A percentile compares a stretch with the other conserved stretches of the same genome.
Evolutionary conservation across 2,888 invertebrate species (phyloP).

Genomic region (Lasioglossum oenotherae): DNA sequence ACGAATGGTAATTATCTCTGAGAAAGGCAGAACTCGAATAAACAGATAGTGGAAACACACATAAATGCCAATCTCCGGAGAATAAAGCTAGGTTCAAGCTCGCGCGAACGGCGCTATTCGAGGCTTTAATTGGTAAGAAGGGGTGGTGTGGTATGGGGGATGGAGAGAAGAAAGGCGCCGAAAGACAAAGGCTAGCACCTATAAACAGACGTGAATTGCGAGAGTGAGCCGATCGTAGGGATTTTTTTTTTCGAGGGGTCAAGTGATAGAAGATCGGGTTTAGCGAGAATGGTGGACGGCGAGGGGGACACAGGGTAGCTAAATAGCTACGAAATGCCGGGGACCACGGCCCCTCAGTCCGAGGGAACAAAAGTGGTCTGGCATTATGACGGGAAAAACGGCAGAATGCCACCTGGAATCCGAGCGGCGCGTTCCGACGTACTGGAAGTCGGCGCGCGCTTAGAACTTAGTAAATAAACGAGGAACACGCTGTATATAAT

Average conservation of each 20-base stretch:
- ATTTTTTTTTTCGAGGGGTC: conserved; percentile 2
- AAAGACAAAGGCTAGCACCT: conserved; percentile 24
- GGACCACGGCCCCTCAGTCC: conserved; percentile 30
- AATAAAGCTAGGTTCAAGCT: background rate
- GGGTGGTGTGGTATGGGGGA: background rate
- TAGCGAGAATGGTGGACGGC: background rate
- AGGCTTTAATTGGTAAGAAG: conserved; percentile 51
- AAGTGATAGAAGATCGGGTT: background rate
- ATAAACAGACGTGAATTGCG: conserved; percentile 7
- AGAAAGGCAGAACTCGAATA: background rate
- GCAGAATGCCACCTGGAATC: conserved; percentile 73
- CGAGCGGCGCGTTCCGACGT: conserved; percentile 56
- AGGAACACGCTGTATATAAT: conserved; percentile 58
- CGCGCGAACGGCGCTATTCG: conserved; percentile 4
- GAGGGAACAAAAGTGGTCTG: conserved; percentile 71
- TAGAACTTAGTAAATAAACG: conserved; percentile 74
- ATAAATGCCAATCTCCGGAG: background rate
- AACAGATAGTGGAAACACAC: background rate
- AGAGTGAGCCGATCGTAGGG: background rate
- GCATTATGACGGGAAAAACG: conserved; percentile 76
- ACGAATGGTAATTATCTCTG: background rate
- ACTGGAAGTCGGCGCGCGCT: conserved; percentile 67
- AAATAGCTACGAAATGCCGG: conserved; percentile 63
- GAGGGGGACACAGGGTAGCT: conserved; percentile 10
- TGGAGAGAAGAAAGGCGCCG: no score